Conservation (phyloP, 2,113 vertebrate genomes). For the Syngnathus scovelli region DNA sequence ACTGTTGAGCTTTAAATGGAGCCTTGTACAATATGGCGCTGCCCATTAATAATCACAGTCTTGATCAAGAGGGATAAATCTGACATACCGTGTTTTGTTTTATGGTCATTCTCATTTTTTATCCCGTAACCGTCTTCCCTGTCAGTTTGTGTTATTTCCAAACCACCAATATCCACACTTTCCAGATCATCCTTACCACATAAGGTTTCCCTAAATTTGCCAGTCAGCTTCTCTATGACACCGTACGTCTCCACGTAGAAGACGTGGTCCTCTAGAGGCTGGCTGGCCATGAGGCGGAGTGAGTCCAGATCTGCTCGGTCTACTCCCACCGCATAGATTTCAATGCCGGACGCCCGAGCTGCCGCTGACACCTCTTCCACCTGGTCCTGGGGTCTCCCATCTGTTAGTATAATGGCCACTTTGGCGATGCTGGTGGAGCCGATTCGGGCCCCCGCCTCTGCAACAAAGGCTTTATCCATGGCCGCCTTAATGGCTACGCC, state of each 20-base stretch:
- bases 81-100: slow-evolving; percentile 52
- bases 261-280: slow-evolving; percentile 85
- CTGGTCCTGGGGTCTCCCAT: slow-evolving; percentile 87
- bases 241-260: slow-evolving; percentile 95
- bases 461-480: slow-evolving; percentile 79
- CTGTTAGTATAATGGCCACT: slow-evolving; percentile 88
- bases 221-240: slow-evolving; percentile 90
- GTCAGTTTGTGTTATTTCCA: slow-evolving; percentile 42
- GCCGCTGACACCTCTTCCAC: slow-evolving; percentile 77
- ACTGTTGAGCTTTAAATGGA: slow-evolving; percentile 38
- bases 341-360: slow-evolving; percentile 77
- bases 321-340: slow-evolving; percentile 88
- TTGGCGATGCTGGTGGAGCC: slow-evolving; percentile 73
- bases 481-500: slow-evolving; percentile 87
- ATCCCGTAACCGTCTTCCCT: slow-evolving; percentile 45
- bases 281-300: slow-evolving; percentile 83
- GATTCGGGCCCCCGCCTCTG: slow-evolving; percentile 75
- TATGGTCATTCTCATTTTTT: slow-evolving; percentile 36
- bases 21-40: slow-evolving; percentile 43
- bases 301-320: slow-evolving; percentile 83
- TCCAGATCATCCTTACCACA: slow-evolving; percentile 81
- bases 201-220: slow-evolving; percentile 85
- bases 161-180: slow-evolving; percentile 41
- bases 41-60: slow-evolving; percentile 39
- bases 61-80: slow-evolving; percentile 15